Conservation (phyloP, 2,113 vertebrate genomes). For the Megaceryle maxima region DNA sequence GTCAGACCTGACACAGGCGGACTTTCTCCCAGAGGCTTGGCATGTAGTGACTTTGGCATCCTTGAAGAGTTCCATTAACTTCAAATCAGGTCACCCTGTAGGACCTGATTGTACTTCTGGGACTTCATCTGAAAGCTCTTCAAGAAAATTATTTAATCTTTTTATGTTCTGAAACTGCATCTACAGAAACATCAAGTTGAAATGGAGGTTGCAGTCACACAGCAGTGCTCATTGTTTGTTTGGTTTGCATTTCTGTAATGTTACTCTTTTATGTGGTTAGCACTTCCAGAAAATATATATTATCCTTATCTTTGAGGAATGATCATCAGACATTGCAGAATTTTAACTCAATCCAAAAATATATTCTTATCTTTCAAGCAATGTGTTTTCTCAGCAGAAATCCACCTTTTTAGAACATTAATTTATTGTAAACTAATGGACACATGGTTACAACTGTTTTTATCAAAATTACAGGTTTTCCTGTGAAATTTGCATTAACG, state of each 20-base stretch:
- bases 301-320: neutral
- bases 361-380: neutral
- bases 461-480: neutral
- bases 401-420: neutral
- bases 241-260: neutral
- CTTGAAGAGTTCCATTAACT: constrained; percentile 31
- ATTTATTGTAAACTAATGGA: neutral
- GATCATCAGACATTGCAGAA: neutral
- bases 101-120: neutral
- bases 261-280: neutral
- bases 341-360: neutral
- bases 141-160: neutral
- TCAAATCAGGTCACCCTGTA: neutral
- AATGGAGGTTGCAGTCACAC: neutral
- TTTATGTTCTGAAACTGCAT: neutral
- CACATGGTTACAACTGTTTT: neutral
- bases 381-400: neutral
- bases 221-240: neutral
- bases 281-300: neutral
- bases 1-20: constrained; percentile 10
- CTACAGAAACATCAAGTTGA: neutral
- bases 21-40: constrained; percentile 11
- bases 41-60: neutral
- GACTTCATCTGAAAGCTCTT: neutral
- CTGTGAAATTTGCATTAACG: neutral